Evolutionary conservation across 2,113 vertebrate genomes (phyloP), one percentile per base, ranked within the genome.

Genomic region (Ictalurus punctatus): DNA sequence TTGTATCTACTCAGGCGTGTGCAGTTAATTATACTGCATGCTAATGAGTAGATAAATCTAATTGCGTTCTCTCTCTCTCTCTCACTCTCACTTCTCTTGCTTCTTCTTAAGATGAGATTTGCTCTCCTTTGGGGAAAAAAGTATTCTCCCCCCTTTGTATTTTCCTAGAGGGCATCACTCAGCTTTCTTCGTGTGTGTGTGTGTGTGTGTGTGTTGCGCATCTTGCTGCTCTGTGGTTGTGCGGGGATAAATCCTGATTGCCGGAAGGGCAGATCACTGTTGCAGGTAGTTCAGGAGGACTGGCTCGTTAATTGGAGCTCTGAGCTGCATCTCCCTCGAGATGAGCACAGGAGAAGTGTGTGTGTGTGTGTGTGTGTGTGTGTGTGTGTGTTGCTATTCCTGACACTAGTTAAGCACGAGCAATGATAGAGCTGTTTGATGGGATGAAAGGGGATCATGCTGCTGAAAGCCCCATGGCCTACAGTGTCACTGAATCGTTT

Each of bases 41-140:
- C 94, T 96, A 95, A 95, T 95, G 92, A 95, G 94, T 92, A 95
- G 95, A 95, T 96, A 95, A 94, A 95, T 96, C 94, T 95, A 95
- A 95, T 95, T 94, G 94, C 84, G 73, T 44, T n/a, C 79, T 88
- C 81, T 80, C 21, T 37, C 56, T 86, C 65, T 81, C 83, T 83
- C 56, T 16, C 89, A 4, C 85, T 21, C 59, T 89, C 84, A 83
- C 52, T 30, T 85, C 58, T 48, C 81, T 87, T 65, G 30, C 30
- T 84, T 85, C 79, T 52, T 44, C 63, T 83, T 81, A 56, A 85
- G 63, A 89, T 82, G 81, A 80, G 54, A 89, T 69, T 69, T 83
- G 71, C 19, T 56, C 40, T 58, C 80, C 56, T 59, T 56, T 21
- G 5, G 6, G 17, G 34, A 16, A 48, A 52, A 80, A 56, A 82